Evolutionary conservation across 1,140 invertebrate genomes (phyloP).

Genomic region (Drosophila auraria): DNA sequence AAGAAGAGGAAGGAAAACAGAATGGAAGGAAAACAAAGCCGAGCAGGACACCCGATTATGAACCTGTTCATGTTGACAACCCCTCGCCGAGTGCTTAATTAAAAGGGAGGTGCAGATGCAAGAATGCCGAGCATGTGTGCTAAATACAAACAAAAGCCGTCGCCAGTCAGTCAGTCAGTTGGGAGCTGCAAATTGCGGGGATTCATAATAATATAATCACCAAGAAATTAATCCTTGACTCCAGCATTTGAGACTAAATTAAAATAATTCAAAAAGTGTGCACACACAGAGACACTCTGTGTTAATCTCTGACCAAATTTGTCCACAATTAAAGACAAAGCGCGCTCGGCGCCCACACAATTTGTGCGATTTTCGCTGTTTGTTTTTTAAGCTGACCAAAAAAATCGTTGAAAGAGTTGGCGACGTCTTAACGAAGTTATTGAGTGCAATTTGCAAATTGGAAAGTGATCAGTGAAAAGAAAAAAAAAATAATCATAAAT

Average conservation of each 20-base stretch:
- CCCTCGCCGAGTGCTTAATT: conserved; percentile 60
- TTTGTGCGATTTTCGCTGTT: conserved; percentile 49
- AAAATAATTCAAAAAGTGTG: conserved; percentile 3
- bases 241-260: conserved; percentile 1
- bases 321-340: conserved; percentile 77
- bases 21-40: conserved; percentile 14
- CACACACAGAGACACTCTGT: conserved; percentile 8
- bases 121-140: conserved; percentile 14
- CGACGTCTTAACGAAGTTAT: conserved; percentile 74
- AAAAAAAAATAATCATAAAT: no score
- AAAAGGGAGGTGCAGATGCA: conserved; percentile 32
- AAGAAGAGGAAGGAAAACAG: conserved; percentile 1
- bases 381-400: conserved; percentile 69
- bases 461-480: conserved; percentile 57
- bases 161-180: neutral
- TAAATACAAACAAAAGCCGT: conserved; percentile 24
- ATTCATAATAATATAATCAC: conserved; percentile 1
- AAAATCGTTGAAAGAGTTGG: conserved; percentile 29
- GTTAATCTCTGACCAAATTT: conserved; percentile 75
- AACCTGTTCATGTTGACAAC: conserved; percentile 45
- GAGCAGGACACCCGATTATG: conserved; percentile 33
- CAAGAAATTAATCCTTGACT: conserved; percentile 52
- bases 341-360: conserved; percentile 58
- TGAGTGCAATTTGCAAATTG: conserved; percentile 74
- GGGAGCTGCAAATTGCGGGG: conserved; percentile 18